Evolutionary conservation across 2,797 vertebrate genomes (phyloP).

Genomic region (Etheostoma perlongum): DNA sequence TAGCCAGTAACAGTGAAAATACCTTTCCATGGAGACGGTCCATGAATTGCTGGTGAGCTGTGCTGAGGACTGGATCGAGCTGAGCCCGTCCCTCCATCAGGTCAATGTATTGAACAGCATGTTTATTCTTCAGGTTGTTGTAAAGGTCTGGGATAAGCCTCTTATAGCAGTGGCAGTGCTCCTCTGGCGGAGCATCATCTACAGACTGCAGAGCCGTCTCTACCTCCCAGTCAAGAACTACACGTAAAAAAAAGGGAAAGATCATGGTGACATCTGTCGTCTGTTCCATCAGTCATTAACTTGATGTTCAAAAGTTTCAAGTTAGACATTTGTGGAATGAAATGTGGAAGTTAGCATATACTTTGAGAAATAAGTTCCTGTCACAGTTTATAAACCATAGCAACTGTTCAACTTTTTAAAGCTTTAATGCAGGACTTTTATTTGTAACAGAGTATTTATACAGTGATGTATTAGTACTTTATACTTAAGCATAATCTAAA

Average conservation of each 20-base stretch:
- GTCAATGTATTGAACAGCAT: conserved; percentile 70
- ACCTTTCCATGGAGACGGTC: conserved; percentile 75
- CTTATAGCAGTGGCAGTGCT: conserved; percentile 81
- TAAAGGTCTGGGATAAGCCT: conserved; percentile 78
- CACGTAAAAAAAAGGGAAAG: background rate
- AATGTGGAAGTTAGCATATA: background rate
- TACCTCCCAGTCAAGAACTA: conserved; percentile 80
- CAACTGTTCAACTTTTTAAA: background rate
- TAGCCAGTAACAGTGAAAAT: background rate
- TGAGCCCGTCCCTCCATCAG: conserved; percentile 65
- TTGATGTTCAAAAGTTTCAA: background rate
- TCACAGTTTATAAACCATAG: background rate
- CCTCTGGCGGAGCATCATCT: conserved; percentile 62
- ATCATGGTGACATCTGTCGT: background rate
- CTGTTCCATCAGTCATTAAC: background rate
- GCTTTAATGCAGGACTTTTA: too few species aligned
- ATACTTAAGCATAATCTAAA: too few species aligned
- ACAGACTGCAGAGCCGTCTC: conserved; percentile 72
- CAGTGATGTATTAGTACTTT: too few species aligned
- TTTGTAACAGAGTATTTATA: too few species aligned
- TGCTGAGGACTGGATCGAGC: conserved; percentile 66
- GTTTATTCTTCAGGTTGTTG: conserved; percentile 73
- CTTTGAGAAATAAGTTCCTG: background rate
- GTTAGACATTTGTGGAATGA: background rate
- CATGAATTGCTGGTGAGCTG: conserved; percentile 70